Evolutionary conservation across 2,888 invertebrate species (phyloP).

Genomic region (Xylota segnis): DNA sequence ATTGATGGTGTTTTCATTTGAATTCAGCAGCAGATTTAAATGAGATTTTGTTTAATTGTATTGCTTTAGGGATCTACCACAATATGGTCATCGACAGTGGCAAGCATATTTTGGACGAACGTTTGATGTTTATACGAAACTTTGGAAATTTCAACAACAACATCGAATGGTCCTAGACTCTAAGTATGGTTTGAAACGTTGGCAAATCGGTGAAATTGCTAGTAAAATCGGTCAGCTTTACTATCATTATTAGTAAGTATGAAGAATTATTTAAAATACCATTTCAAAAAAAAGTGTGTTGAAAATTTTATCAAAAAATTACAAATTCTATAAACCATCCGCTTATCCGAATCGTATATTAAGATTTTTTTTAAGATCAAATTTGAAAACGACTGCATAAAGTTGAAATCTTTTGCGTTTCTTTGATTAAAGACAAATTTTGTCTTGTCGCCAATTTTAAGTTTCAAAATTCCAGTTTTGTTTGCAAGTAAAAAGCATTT

Average conservation of each 20-base stretch:
- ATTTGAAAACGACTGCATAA: too few relatives aligned
- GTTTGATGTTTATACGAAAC: constrained; percentile 98
- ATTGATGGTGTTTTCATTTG: constrained; percentile 2
- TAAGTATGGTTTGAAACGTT: constrained; percentile 97
- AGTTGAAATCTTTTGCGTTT: too few relatives aligned
- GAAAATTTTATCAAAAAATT: too few relatives aligned
- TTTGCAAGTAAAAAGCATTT: too few relatives aligned
- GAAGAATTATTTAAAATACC: background rate
- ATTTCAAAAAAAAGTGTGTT: too few relatives aligned
- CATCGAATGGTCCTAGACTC: constrained; percentile 95
- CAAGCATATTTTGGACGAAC: constrained; percentile 98
- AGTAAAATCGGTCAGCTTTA: constrained; percentile 99
- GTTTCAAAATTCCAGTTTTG: too few relatives aligned
- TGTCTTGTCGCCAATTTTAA: too few relatives aligned
- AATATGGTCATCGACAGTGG: constrained; percentile 99
- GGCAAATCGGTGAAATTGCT: constrained; percentile 99
- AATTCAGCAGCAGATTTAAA: background rate
- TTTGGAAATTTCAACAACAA: constrained; percentile 99
- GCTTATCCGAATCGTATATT: too few relatives aligned
- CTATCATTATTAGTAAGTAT: constrained; percentile 98
- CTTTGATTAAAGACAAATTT: too few relatives aligned
- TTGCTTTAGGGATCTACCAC: constrained; percentile 93
- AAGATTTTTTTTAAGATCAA: too few relatives aligned
- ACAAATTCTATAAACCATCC: too few relatives aligned
- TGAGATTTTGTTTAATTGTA: background rate